Percentiles rank a stretch among this genome's conserved stretches.
phyloP scores from a whole-genome alignment of 2,888 invertebrate species.

The Mamestra brassicae region DNA sequence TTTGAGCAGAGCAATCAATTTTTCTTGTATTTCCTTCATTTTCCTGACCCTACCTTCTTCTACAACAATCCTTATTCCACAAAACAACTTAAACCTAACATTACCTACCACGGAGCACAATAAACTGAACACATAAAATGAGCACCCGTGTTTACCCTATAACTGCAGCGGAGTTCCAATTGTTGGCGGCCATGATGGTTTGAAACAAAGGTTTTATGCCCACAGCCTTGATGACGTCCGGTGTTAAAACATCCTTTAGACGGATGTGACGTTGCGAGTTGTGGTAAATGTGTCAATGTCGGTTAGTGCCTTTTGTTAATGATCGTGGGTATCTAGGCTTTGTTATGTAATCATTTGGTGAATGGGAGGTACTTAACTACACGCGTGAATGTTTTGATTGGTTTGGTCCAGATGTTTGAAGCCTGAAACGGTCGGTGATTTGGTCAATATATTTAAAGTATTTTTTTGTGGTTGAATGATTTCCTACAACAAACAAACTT shows the following conservation, averaged over 20 bases:
- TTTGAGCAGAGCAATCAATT: too few relatives aligned
- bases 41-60: background rate
- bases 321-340: conserved; percentile 16
- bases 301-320: conserved; percentile 39
- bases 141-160: conserved; percentile 49
- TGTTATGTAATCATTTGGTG: conserved; percentile 15
- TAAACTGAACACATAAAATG: conserved; percentile 29
- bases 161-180: conserved; percentile 34
- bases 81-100: background rate
- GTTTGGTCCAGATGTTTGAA: background rate
- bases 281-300: conserved; percentile 56
- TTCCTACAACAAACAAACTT: too few relatives aligned
- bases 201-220: conserved; percentile 68
- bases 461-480: too few relatives aligned
- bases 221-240: conserved; percentile 69
- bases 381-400: conserved; percentile 1
- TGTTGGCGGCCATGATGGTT: conserved; percentile 46
- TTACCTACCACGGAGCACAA: background rate
- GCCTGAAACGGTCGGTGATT: background rate
- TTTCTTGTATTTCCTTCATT: too few relatives aligned
- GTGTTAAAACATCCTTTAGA: conserved; percentile 68
- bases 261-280: conserved; percentile 50
- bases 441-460: too few relatives aligned
- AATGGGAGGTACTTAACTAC: background rate
- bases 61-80: background rate